These are phyloP conservation scores for Drosophila ustulata DNA, from an alignment of 2,888 invertebrate species.

Conservation along the genomic window DNA sequence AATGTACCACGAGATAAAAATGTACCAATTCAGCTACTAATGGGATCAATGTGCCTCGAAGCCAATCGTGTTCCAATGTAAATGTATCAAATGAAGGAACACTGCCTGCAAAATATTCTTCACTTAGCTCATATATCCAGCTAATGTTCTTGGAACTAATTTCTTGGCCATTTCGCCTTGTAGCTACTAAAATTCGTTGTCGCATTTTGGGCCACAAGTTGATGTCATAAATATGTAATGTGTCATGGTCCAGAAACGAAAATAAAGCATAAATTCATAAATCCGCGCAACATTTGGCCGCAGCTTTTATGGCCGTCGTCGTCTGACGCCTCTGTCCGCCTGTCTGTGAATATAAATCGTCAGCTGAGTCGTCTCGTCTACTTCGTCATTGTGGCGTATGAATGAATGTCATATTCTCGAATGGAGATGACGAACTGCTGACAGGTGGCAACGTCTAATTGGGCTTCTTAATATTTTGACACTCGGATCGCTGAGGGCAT, in stretches of 20 bases:
- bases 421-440: conserved; percentile 85
- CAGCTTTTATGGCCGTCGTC: conserved; percentile 38
- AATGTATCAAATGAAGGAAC: not conserved
- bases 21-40: no score
- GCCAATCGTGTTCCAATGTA: not conserved
- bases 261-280: conserved; percentile 57
- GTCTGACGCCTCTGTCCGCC: conserved; percentile 1
- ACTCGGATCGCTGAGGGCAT: conserved; percentile 62
- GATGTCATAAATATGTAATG: conserved; percentile 29
- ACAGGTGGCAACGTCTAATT: conserved; percentile 85
- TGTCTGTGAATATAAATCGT: conserved; percentile 21
- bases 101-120: no score
- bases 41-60: no score
- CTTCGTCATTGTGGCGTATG: conserved; percentile 71
- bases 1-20: no score
- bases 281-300: conserved; percentile 46
- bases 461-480: conserved; percentile 83
- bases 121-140: not conserved
- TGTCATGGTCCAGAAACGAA: conserved; percentile 35
- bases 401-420: conserved; percentile 80
- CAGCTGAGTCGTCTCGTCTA: conserved; percentile 59
- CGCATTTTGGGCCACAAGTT: conserved; percentile 23
- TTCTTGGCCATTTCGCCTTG: not conserved
- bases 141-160: not conserved
- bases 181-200: conserved; percentile 4